A percentile compares a stretch with the other conserved stretches of the same genome.
phyloP scores from a whole-genome alignment of 2,888 invertebrate genomes.

The Papilio elwesi region DNA sequence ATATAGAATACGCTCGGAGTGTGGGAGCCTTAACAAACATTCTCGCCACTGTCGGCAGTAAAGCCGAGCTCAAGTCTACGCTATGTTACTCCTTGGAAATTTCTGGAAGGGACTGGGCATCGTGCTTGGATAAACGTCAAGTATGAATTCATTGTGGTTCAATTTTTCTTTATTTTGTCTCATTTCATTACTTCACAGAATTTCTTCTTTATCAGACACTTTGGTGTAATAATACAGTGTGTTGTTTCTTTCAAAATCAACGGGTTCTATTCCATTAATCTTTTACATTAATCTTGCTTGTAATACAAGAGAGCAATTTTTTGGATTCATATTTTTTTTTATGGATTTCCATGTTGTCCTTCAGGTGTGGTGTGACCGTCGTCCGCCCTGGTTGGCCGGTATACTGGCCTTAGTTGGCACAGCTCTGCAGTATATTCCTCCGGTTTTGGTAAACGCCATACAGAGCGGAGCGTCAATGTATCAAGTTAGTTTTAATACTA shows the following conservation, averaged over 20 bases:
- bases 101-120: slow-evolving; percentile 86
- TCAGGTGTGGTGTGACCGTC: slow-evolving; percentile 92
- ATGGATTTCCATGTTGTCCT: too few species aligned
- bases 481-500: slow-evolving; percentile 73
- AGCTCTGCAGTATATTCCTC: slow-evolving; percentile 86
- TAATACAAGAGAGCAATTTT: too few species aligned
- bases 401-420: slow-evolving; percentile 87
- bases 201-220: too few species aligned
- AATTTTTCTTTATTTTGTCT: too few species aligned
- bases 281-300: too few species aligned
- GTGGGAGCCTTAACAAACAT: slow-evolving; percentile 87
- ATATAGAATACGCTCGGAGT: slow-evolving; percentile 82
- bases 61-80: slow-evolving; percentile 85
- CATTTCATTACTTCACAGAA: too few species aligned
- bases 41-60: slow-evolving; percentile 86
- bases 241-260: too few species aligned
- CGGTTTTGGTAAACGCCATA: slow-evolving; percentile 88
- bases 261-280: too few species aligned
- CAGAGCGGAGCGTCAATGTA: slow-evolving; percentile 91
- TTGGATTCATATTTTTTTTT: too few species aligned
- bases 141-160: slow-evolving; percentile 60
- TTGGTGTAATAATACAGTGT: too few species aligned
- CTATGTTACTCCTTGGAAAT: slow-evolving; percentile 86
- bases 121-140: slow-evolving; percentile 90
- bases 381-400: slow-evolving; percentile 91